Conservation (phyloP, 2,888 invertebrate genomes). For the Cerceris rybyensis region DNA sequence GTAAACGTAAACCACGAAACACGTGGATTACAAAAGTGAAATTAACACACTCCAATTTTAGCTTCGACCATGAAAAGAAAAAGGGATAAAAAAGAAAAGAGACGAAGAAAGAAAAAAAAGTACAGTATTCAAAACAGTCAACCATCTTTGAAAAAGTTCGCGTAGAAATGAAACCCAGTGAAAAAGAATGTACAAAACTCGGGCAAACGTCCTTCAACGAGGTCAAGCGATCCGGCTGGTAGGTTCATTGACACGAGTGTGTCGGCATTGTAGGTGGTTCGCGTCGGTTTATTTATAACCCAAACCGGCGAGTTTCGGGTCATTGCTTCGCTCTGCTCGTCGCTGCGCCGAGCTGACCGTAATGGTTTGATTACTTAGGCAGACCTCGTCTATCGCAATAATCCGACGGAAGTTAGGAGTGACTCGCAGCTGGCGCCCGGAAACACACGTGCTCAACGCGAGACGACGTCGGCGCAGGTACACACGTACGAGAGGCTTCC, state of each 20-base stretch:
- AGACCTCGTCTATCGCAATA: conserved; percentile 59
- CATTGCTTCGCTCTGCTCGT: conserved; percentile 42
- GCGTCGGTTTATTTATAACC: conserved; percentile 54
- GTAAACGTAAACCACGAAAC: no score
- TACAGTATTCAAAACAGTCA: not conserved
- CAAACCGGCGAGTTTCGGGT: conserved; percentile 57
- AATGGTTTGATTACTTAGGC: conserved; percentile 50
- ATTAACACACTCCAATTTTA: no score
- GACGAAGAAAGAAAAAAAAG: not conserved
- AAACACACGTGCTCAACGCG: conserved; percentile 55
- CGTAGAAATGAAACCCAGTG: not conserved
- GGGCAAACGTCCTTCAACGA: conserved; percentile 34
- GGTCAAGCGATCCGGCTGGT: conserved; percentile 36
- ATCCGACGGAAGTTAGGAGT: conserved; percentile 74
- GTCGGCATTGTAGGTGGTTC: conserved; percentile 40
- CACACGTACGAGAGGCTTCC: conserved; percentile 13
- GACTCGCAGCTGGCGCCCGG: conserved; percentile 73
- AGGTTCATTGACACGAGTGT: conserved; percentile 43
- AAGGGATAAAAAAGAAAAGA: not conserved
- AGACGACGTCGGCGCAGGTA: conserved; percentile 18
- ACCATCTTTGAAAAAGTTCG: not conserved
- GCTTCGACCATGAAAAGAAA: no score
- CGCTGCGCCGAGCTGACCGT: conserved; percentile 42
- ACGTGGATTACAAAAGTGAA: no score
- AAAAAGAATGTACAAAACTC: conserved; percentile 27